Conservation (phyloP, 2,797 vertebrate species). For the Poeciliopsis turneri region DNA sequence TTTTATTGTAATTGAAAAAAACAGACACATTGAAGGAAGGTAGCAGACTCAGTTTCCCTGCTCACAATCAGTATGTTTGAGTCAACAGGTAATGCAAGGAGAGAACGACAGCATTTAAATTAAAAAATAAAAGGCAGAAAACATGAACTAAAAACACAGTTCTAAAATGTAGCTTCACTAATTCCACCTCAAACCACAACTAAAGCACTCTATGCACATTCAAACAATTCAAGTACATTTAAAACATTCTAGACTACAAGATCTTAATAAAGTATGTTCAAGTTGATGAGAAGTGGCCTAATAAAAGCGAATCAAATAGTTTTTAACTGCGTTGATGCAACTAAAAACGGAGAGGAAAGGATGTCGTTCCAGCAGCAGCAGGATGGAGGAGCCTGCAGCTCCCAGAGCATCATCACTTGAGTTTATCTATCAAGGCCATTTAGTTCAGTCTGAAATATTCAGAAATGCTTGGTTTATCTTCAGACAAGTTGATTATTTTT, state of each 20-base stretch:
- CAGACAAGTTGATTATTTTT: not conserved
- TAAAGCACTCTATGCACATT: not conserved
- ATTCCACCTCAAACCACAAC: conserved; percentile 4
- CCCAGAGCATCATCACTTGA: not conserved
- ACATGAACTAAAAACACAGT: not conserved
- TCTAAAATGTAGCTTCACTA: not conserved
- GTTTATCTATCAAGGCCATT: not conserved
- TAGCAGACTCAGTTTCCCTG: conserved; percentile 39
- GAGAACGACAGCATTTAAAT: conserved; percentile 2
- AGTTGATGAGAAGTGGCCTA: not conserved
- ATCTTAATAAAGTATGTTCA: not conserved
- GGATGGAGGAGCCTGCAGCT: not conserved
- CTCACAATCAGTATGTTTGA: not conserved
- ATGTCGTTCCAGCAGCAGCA: not conserved
- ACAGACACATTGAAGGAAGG: conserved; percentile 58
- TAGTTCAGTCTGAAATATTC: not conserved
- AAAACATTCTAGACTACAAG: not conserved
- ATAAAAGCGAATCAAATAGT: not conserved
- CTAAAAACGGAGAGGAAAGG: not conserved
- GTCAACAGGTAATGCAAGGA: not conserved
- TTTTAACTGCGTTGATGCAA: not conserved
- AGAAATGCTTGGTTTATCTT: not conserved
- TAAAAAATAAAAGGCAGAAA: not conserved
- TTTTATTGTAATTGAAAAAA: conserved; percentile 69
- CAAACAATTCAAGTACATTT: not conserved